Evolutionary conservation across 2,888 invertebrate genomes (phyloP), one percentile per base, ranked within the genome.

Genomic region (Theristus sp.): DNA sequence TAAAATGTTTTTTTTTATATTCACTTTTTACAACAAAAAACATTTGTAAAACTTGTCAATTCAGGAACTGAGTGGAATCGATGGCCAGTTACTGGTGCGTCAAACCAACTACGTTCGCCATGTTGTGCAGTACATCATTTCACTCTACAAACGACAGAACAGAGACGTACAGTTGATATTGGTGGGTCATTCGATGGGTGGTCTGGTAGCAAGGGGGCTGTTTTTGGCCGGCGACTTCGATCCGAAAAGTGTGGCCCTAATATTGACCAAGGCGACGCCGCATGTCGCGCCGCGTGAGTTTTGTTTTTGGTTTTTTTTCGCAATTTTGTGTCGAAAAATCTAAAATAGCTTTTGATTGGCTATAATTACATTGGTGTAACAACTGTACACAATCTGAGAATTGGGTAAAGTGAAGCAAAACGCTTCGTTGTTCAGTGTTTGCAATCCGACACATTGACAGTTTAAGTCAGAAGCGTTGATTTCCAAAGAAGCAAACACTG

Each of bases 151-250:
- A n/a, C 55, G 65, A 28, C 79, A 3, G 52, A 6, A 72, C 68
- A 75, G 66, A 68, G 77, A 62, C 20, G 74, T 76, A 60, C 67
- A 66, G 67, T 84, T 81, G 1, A 76, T 91, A 56, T 73, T 96
- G 1, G 83, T 94, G 72, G 94, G 91, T 6, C 94, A 96, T 80
- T 96, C 94, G 13, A 90, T 94, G 88, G 90, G 90, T 65, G 90
- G 89, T 22, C 77, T 89, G 57, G 79, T 90, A 60, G 86, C 87
- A 0, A 84, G 87, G 74, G 82, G 84, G 10, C 76, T 87, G 46
- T 78, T 87, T 62, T 78, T 82, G 27, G 78, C 82, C 62, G 77
- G 80, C 17, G 76, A 78, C 60, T 78, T 83, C 55, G 80, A 84
- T 64, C 71, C 79, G 22, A 80, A 70, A 29, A 64, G 69, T 25